Percentiles rank a stretch among this genome's conserved stretches.
Evolutionary conservation across 2,113 vertebrate species (phyloP).

Genomic region (Phoxinus phoxinus): DNA sequence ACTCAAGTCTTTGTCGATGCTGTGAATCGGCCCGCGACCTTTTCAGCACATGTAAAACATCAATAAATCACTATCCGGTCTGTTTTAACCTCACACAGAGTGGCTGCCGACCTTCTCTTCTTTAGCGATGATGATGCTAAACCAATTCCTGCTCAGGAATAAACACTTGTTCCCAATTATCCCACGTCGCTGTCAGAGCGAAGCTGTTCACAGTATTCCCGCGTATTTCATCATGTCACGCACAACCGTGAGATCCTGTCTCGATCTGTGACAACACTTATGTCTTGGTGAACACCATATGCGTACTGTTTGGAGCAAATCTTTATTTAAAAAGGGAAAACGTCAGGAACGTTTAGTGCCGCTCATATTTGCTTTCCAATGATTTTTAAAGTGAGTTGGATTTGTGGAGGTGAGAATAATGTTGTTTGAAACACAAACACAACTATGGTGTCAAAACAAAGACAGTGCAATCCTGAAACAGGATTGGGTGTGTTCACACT

Average conservation of each 20-base stretch:
- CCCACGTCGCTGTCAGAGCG: not conserved
- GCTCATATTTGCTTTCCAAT: not conserved
- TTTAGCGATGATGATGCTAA: not conserved
- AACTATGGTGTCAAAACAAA: not conserved
- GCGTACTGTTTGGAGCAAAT: not conserved
- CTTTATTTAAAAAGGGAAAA: not conserved
- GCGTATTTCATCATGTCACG: constrained; percentile 1
- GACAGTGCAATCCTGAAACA: not conserved
- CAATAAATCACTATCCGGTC: constrained; percentile 3
- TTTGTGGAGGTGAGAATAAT: not conserved
- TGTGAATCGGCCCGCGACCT: constrained; percentile 1
- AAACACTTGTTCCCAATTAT: not conserved
- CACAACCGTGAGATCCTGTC: not conserved
- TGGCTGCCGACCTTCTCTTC: not conserved
- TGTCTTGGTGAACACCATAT: not conserved
- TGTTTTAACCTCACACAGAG: not conserved
- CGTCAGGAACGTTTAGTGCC: not conserved
- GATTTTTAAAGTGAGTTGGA: not conserved
- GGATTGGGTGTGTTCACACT: too few relatives aligned
- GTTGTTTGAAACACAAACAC: not conserved
- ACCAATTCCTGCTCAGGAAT: not conserved
- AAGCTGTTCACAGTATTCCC: not conserved
- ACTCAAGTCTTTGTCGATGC: not conserved
- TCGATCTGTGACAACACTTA: constrained; percentile 17
- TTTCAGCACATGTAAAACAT: constrained; percentile 13